Percentiles rank a stretch among this genome's conserved stretches.
phyloP scores from a whole-genome alignment of 2,888 invertebrate genomes.

The Xestia xanthographa region DNA sequence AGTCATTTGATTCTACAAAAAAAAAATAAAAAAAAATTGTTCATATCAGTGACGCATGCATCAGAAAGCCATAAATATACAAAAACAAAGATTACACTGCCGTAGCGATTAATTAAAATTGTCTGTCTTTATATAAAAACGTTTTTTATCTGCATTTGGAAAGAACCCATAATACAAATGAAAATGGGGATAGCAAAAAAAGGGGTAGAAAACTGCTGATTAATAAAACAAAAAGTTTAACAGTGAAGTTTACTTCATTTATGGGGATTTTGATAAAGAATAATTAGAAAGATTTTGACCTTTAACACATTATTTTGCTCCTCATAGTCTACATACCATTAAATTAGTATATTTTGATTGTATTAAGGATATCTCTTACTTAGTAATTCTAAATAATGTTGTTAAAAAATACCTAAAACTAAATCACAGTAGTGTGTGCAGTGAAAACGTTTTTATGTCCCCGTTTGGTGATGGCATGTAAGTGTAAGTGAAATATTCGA shows the following conservation, averaged over 20 bases:
- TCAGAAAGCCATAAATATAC: conserved; percentile 39
- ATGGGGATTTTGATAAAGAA: background rate
- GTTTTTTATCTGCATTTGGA: conserved; percentile 48
- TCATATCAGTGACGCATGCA: background rate
- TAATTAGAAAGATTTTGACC: background rate
- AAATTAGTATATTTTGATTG: background rate
- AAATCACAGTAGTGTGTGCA: background rate
- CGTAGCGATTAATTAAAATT: conserved; percentile 53
- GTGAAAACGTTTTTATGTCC: conserved; percentile 55
- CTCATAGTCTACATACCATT: background rate
- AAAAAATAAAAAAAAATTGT: background rate
- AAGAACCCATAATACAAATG: background rate
- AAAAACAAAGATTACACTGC: conserved; percentile 46
- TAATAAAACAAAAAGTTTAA: background rate
- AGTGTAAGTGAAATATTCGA: conserved; percentile 55
- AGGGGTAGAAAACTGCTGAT: background rate
- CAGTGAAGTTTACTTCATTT: background rate
- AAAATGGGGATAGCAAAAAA: background rate
- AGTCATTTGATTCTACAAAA: background rate
- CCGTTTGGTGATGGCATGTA: conserved; percentile 67
- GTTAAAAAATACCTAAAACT: background rate
- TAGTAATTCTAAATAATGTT: background rate
- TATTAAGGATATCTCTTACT: background rate
- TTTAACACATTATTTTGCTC: background rate
- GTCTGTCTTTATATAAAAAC: conserved; percentile 46